Base-by-base conservation (phyloP, 2,888 invertebrate genomes). In the Pherbina coryleti region DNA sequence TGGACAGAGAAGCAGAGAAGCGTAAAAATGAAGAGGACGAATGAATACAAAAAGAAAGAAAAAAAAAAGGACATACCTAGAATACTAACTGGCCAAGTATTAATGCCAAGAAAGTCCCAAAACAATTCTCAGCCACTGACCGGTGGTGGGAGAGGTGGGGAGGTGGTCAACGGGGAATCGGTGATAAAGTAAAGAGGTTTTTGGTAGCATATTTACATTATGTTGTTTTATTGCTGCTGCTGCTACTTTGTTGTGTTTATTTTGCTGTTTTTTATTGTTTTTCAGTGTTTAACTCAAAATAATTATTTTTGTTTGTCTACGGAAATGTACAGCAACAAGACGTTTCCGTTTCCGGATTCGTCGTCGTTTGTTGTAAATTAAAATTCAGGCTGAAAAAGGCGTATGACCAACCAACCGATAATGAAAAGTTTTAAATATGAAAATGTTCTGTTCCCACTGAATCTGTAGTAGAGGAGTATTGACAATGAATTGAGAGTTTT, bases 251-350 rank as follows among this genome's bases (percentile, higher is more conserved):
- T 31, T 64, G 64, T 11, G 25, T 17, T 64, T 28, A 17, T 31
- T 31, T 64, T 28, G 4, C 8, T 17, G 2, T 28, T 62, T 28
- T 31, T 28, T 64, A 5, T 55, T 19, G 11, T 64, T n/a, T 31
- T 64, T 64, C 44, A 44, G 44, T 44, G 44, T 14, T 44, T 44
- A 44, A 44, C 44, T 44, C 44, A 28, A 31, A 72, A 72, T 57
- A 57, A 44, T 73, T 60, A 62, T 73, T 25, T 37, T 73, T 53
- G 60, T 60, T 69, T 73, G 76, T 51, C 31, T 62, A 57, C 84
- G 85, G 85, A 85, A 85, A 84, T 85, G 84, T 85, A 83, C 83
- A 82, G 84, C 83, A 84, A 85, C 84, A 84, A 84, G 85, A 85
- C 85, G 84, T 85, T 85, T 85, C 85, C 85, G 84, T 81, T 85